A percentile compares a stretch with the other conserved stretches of the same genome.
Evolutionary conservation across 1,140 invertebrate genomes (phyloP).

Genomic region (Archivesica marissinica): DNA sequence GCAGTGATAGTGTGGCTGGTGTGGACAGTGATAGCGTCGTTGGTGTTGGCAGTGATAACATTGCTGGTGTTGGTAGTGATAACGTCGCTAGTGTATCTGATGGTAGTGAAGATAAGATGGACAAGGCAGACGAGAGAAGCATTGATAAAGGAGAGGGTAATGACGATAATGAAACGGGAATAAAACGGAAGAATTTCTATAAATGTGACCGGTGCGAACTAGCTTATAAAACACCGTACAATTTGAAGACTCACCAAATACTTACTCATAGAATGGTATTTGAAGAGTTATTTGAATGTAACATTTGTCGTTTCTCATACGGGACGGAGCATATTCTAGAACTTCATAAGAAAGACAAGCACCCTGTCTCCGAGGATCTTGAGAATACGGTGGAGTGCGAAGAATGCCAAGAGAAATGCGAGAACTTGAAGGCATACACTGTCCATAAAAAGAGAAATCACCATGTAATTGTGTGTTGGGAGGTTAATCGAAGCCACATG

Average conservation of each 20-base stretch:
- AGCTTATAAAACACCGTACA: conserved; percentile 1
- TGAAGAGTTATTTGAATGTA: neutral
- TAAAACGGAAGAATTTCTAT: neutral
- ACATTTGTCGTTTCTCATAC: neutral
- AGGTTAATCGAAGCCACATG: neutral
- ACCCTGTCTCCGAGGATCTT: neutral
- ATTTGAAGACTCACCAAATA: conserved; percentile 4
- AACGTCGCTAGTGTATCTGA: neutral
- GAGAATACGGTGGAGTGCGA: neutral
- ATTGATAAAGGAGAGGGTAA: neutral
- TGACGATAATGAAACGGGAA: neutral
- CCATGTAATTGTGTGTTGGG: neutral
- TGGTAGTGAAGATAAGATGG: neutral
- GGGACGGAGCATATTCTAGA: conserved; percentile 13
- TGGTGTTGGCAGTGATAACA: neutral
- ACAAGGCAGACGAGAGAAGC: neutral
- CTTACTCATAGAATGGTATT: neutral
- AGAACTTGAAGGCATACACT: neutral
- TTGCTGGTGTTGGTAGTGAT: neutral
- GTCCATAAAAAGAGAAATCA: neutral
- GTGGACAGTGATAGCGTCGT: neutral
- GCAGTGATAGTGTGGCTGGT: neutral
- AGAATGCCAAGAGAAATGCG: neutral
- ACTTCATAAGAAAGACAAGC: conserved; percentile 9
- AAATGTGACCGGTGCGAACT: conserved; percentile 4